Evolutionary conservation across 2,797 vertebrate species (phyloP).

Genomic region (Petrocephalus sullivani): DNA sequence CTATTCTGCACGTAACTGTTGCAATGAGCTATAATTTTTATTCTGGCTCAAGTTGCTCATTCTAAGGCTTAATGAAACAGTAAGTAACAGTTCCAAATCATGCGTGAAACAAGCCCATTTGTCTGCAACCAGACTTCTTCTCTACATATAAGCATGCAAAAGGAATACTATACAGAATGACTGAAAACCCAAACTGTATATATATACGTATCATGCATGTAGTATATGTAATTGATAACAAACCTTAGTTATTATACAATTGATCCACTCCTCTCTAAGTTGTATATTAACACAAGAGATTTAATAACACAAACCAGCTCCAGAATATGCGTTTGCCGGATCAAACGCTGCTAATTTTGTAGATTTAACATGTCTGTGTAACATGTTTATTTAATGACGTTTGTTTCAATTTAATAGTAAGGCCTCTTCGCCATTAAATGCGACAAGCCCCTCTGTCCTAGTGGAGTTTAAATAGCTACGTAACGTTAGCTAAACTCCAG

Average conservation of each 20-base stretch:
- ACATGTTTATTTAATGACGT: neutral
- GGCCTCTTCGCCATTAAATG: neutral
- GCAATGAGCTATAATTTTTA: neutral
- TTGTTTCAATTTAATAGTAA: neutral
- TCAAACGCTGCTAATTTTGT: neutral
- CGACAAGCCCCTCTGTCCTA: neutral
- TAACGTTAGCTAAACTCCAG: constrained; percentile 21
- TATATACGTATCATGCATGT: neutral
- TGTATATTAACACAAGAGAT: neutral
- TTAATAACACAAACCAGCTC: neutral
- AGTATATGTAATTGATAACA: neutral
- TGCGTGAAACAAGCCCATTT: neutral
- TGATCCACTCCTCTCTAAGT: neutral
- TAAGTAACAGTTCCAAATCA: neutral
- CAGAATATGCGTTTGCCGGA: neutral
- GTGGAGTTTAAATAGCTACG: constrained; percentile 22
- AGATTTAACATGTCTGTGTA: neutral
- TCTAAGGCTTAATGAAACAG: neutral
- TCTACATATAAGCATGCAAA: neutral
- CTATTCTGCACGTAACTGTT: neutral
- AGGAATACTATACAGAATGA: neutral
- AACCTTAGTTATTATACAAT: neutral
- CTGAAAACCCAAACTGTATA: neutral
- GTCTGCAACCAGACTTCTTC: neutral
- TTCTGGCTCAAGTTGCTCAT: neutral